Evolutionary conservation across 2,113 vertebrate genomes (phyloP), one percentile per base, ranked within the genome.

Genomic region (Ivindomyrus marchei): DNA sequence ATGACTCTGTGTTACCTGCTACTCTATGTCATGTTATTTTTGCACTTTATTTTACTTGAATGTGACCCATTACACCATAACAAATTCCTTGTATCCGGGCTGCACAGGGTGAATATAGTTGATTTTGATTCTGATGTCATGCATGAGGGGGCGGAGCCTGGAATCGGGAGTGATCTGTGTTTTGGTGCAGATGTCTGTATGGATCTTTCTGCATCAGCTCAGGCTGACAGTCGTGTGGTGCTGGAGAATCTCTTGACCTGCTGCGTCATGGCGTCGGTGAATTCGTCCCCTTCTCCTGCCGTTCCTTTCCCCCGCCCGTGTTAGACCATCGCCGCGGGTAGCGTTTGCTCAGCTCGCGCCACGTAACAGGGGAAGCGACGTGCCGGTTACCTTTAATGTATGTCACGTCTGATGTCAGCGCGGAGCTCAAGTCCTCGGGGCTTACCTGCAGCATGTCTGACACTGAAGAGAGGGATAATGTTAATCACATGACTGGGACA

Each of bases 381-480:
- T 50, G 50, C 52, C 17, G 36, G 88, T 91, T 95, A 99, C 98
- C 98, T 98, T 98, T 98, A 85, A 98, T 96, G 94, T 97, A 98
- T 50, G 98, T 98, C 90, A 98, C 93, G 39, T 99, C 97, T 27
- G 97, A 97, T 53, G 98, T 99, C 92, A 99, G 95, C 89, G 98
- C 97, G 4, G 97, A 95, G 86, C 95, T 95, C 66, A 99, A 88
- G 36, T 99, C 98, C 62, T 96, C 97, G 21, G 96, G 66, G 52
- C 95, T 96, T 88, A 99, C 97, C 92, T 99, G 97, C 89, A 99
- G 92, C 96, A 98, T 96, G 49, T 94, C 96, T 87, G 98, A 95
- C 93, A 98, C 98, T 99, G 90, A 88, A 95, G 94, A 17, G 21
- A 15, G 46, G n/a, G 70, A 52, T 36, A 27, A 46, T 1, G 27